Conservation (phyloP, 2,797 vertebrate genomes). For the Pterois miles region DNA sequence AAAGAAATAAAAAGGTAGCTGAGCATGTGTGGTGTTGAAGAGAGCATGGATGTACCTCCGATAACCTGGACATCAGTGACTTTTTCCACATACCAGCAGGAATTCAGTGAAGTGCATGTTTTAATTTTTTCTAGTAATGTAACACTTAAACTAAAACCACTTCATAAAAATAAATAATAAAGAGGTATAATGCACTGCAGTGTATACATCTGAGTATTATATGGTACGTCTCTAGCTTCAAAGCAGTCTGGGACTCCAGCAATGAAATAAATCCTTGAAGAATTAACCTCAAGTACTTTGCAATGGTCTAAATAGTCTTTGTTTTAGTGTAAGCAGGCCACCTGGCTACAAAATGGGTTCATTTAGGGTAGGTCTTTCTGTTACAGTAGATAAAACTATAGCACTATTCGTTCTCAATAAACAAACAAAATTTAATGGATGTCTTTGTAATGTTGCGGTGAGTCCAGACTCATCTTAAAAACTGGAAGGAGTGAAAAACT, state of each 20-base stretch:
- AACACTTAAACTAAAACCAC: background rate
- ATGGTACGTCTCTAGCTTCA: background rate
- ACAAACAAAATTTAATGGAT: background rate
- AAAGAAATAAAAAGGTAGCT: constrained; percentile 7
- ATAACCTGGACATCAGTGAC: background rate
- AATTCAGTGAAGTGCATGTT: background rate
- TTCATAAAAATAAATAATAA: background rate
- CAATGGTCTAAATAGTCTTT: background rate
- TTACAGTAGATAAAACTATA: background rate
- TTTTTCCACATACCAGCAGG: background rate
- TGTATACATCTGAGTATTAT: background rate
- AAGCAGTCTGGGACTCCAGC: background rate
- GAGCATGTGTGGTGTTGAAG: background rate
- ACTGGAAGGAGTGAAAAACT: background rate
- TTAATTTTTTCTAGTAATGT: background rate
- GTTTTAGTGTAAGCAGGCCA: background rate
- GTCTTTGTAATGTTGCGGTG: background rate
- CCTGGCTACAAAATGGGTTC: background rate
- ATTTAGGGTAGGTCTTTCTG: background rate
- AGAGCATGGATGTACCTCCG: background rate
- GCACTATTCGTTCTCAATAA: background rate
- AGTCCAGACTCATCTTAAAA: background rate
- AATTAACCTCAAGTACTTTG: background rate
- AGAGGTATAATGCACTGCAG: background rate
- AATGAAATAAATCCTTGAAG: background rate